These are phyloP conservation scores for Blastobasis adustella DNA, from an alignment of 2,888 invertebrate species.

Conservation along the genomic window DNA sequence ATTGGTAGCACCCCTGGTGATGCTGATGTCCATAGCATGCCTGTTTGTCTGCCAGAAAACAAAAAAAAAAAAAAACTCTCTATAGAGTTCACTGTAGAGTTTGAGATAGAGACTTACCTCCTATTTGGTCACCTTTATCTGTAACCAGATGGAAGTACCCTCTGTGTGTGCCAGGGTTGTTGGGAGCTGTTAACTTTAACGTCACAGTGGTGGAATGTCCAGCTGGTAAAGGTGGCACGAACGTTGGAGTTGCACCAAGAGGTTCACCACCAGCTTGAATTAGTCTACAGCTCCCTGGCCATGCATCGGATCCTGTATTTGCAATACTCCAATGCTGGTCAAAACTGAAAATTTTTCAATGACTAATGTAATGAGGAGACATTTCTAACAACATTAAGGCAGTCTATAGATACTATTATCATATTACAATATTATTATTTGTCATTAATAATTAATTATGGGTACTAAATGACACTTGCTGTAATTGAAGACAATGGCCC, in stretches of 20 bases:
- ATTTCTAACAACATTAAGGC: not conserved
- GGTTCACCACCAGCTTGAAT: slow-evolving; percentile 81
- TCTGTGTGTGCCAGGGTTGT: slow-evolving; percentile 82
- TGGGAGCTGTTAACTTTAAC: slow-evolving; percentile 87
- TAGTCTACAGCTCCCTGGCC: slow-evolving; percentile 91
- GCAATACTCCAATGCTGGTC: slow-evolving; percentile 91
- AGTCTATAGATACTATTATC: not conserved
- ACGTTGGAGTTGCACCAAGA: slow-evolving; percentile 64
- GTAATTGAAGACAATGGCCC: too few relatives aligned
- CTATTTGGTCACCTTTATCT: slow-evolving; percentile 91
- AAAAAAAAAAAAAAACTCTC: too few relatives aligned
- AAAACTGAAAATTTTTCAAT: slow-evolving; percentile 70
- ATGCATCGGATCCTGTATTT: slow-evolving; percentile 89
- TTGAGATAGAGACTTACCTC: slow-evolving; percentile 76
- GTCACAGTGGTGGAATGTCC: slow-evolving; percentile 85
- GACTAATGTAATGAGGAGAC: not conserved
- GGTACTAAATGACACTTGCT: too few relatives aligned
- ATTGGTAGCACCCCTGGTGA: too few relatives aligned
- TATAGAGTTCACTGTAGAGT: too few relatives aligned
- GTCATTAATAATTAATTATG: too few relatives aligned
- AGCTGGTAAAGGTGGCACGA: slow-evolving; percentile 83
- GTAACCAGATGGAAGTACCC: slow-evolving; percentile 94
- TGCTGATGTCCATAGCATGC: too few relatives aligned
- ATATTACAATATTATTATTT: not conserved
- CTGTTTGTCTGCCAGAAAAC: too few relatives aligned